phyloP scores from a whole-genome alignment of 2,888 invertebrate genomes.

The Crioceris asparagi region DNA sequence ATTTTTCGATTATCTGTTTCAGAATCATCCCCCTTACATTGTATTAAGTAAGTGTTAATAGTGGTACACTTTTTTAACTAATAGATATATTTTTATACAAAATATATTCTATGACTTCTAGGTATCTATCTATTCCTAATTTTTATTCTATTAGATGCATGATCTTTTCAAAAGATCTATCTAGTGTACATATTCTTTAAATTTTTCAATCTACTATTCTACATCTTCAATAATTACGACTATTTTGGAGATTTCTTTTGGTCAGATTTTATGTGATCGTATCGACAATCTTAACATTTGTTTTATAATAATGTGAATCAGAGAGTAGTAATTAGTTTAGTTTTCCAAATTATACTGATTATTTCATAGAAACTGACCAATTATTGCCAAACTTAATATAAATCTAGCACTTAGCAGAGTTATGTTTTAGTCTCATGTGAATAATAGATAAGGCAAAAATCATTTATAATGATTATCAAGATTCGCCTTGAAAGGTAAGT shows the following conservation, averaged over 20 bases:
- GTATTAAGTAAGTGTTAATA: slow-evolving; percentile 25
- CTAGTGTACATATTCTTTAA: not conserved
- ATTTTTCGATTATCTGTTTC: slow-evolving; percentile 20
- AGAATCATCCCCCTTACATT: slow-evolving; percentile 26
- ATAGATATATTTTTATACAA: slow-evolving; percentile 9
- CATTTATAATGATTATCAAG: too few species aligned
- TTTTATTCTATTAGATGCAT: slow-evolving; percentile 2
- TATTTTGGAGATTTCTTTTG: too few species aligned
- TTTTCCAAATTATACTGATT: too few species aligned
- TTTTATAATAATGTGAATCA: not conserved
- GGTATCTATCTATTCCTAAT: slow-evolving; percentile 9
- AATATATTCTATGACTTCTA: slow-evolving; percentile 6
- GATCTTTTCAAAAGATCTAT: not conserved
- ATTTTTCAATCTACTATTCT: not conserved
- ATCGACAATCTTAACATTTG: too few species aligned
- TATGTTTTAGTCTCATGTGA: too few species aligned
- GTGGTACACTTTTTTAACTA: slow-evolving; percentile 12
- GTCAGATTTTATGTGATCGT: too few species aligned
- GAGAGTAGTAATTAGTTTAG: not conserved
- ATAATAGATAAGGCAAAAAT: too few species aligned
- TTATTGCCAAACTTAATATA: too few species aligned
- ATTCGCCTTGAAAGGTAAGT: too few species aligned
- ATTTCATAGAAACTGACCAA: too few species aligned
- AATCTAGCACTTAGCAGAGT: too few species aligned
- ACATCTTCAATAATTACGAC: not conserved